Evolutionary conservation across 1,140 invertebrate species (phyloP), one percentile per base, ranked within the genome.

Genomic region (Lepidurus arcticus): DNA sequence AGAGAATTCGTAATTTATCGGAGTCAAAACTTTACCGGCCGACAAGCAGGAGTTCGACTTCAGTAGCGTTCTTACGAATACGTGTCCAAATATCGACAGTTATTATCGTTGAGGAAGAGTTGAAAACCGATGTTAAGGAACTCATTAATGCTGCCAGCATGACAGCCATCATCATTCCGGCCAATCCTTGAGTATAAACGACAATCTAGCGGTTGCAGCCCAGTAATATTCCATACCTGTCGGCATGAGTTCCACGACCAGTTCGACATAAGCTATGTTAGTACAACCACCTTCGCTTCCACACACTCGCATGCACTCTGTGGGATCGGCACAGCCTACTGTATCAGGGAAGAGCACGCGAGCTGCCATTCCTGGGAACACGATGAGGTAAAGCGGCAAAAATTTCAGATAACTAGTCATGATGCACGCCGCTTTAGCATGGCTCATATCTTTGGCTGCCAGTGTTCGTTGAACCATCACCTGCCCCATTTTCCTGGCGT

Each of bases 291-390:
- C 83, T 6, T 80, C 78, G 78, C 85, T 87, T 24, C 84, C 85
- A 80, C 87, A 88, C 43, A 85, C 82, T 73, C 80, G 78, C 11
- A 83, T 77, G 80, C 87, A 88, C 16, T 81, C 81, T 0, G 84
- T 82, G 0, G 87, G 87, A 78, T 85, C 83, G 4, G 85, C 84
- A 81, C 87, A 88, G 11, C 82, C 87, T 5, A 88, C 85, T 5
- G 83, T 81, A 80, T 88, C 85, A 80, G 84, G 79, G 81, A 82
- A 85, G 0, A 89, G 82, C 73, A 89, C 85, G 73, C 88, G 83
- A 7, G 88, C 84, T n/a, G 88, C 87, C 88, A 89, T 89, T 73
- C 88, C 88, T 11, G 88, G 88, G 79, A 89, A 86, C 9, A 89
- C 87, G 53, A 89, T 85, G 0, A 89, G 81, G 82, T 84, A 89